Percentiles rank a stretch among this genome's conserved stretches.
Evolutionary conservation across 2,113 vertebrate genomes (phyloP).

Genomic region (Callaeas wilsoni): DNA sequence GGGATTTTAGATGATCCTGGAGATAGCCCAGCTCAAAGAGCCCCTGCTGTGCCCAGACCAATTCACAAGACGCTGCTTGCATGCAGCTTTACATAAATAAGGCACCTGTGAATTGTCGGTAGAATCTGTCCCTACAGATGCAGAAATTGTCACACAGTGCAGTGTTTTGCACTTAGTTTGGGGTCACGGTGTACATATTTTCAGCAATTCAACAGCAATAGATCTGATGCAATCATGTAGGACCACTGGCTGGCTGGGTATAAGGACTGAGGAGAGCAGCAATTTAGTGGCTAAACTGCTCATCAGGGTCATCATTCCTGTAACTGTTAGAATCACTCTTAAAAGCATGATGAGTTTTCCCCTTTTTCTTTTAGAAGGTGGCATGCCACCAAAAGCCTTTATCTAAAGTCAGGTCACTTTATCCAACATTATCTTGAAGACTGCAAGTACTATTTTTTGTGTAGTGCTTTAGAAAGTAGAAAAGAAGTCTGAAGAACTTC

Average conservation of each 20-base stretch:
- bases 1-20: not conserved
- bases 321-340: not conserved
- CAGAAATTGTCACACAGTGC: not conserved
- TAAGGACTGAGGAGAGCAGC: not conserved
- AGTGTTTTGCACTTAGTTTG: not conserved
- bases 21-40: not conserved
- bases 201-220: not conserved
- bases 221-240: not conserved
- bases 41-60: not conserved
- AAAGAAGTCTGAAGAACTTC: not conserved
- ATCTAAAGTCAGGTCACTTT: rapidly evolving
- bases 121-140: not conserved
- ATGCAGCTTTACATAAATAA: not conserved
- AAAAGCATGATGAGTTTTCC: not conserved
- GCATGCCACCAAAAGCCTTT: not conserved
- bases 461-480: not conserved
- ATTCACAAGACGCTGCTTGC: not conserved
- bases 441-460: rapidly evolving
- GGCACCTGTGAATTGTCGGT: rapidly evolving
- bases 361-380: not conserved
- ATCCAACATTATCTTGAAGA: not conserved
- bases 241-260: not conserved
- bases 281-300: not conserved
- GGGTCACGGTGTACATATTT: rapidly evolving
- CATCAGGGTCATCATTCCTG: not conserved